Conservation (phyloP, 2,113 vertebrate genomes). For the Salminus brasiliensis region DNA sequence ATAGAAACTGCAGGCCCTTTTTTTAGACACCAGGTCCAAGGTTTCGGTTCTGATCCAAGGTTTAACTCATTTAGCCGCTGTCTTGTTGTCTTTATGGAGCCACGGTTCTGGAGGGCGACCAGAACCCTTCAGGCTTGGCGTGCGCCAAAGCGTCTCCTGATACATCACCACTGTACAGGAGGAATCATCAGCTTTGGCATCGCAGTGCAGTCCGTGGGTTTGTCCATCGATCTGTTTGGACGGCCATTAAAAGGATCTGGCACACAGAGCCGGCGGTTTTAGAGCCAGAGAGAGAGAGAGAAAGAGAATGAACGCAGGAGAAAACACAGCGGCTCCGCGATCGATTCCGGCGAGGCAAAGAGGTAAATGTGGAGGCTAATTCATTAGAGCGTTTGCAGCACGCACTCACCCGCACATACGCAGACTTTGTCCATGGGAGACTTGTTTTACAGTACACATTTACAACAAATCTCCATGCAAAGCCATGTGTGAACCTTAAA, state of each 20-base stretch:
- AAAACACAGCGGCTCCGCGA: constrained; percentile 37
- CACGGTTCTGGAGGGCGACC: background rate
- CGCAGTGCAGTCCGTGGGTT: background rate
- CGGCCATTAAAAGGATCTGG: constrained; percentile 47
- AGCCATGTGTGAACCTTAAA: too few relatives aligned
- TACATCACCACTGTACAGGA: constrained; percentile 9
- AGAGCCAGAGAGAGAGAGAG: constrained; percentile 44
- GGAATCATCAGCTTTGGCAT: constrained; percentile 34
- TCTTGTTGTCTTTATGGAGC: background rate
- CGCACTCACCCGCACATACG: background rate
- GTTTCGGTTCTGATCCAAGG: too few relatives aligned
- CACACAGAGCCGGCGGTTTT: constrained; percentile 14
- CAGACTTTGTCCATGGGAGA: background rate
- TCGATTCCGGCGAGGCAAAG: constrained; percentile 26
- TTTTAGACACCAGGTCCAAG: too few relatives aligned
- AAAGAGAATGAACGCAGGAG: constrained; percentile 26
- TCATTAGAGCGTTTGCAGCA: background rate
- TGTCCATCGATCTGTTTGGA: constrained; percentile 53
- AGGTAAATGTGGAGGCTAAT: constrained; percentile 4
- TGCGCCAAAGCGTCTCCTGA: constrained; percentile 7
- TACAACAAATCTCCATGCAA: background rate
- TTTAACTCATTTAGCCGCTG: background rate
- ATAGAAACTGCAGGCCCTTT: too few relatives aligned
- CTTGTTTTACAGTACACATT: background rate
- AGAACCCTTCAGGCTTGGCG: background rate